Evolutionary conservation across 2,113 vertebrate species (phyloP).

Genomic region (Columba livia): DNA sequence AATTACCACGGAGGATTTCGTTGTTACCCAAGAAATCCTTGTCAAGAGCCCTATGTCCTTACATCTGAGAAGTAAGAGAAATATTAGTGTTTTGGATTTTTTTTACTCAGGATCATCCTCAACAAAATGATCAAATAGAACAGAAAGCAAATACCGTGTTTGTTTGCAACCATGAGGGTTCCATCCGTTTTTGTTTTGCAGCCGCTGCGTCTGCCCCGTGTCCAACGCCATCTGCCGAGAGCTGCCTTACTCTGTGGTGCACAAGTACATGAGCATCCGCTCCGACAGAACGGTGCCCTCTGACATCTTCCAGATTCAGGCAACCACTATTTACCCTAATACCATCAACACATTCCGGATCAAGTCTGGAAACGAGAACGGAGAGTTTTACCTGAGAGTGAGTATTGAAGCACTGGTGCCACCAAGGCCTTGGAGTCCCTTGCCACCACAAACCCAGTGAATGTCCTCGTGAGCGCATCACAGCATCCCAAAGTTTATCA

Average conservation of each 20-base stretch:
- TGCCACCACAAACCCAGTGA: not conserved
- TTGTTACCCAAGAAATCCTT: constrained; percentile 94
- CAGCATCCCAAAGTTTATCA: not conserved
- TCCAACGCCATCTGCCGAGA: constrained; percentile 82
- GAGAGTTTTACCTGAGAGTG: constrained; percentile 94
- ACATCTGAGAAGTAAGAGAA: constrained; percentile 90
- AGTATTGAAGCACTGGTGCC: constrained; percentile 58
- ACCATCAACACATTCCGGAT: constrained; percentile 97
- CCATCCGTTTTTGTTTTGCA: constrained; percentile 63
- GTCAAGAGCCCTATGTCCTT: constrained; percentile 90
- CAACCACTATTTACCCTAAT: constrained; percentile 92
- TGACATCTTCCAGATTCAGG: constrained; percentile 98
- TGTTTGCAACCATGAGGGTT: not conserved
- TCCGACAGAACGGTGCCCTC: constrained; percentile 92
- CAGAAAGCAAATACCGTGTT: not conserved
- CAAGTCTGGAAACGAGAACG: constrained; percentile 93
- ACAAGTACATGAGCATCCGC: constrained; percentile 98
- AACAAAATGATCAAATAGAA: not conserved
- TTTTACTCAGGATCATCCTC: not conserved
- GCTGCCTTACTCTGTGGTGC: constrained; percentile 90
- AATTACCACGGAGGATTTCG: constrained; percentile 95
- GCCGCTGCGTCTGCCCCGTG: constrained; percentile 90
- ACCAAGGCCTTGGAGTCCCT: too few relatives aligned
- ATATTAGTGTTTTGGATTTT: not conserved
- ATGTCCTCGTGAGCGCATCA: not conserved